Conservation (phyloP, 2,888 invertebrate species). For the Acronicta leporina region DNA sequence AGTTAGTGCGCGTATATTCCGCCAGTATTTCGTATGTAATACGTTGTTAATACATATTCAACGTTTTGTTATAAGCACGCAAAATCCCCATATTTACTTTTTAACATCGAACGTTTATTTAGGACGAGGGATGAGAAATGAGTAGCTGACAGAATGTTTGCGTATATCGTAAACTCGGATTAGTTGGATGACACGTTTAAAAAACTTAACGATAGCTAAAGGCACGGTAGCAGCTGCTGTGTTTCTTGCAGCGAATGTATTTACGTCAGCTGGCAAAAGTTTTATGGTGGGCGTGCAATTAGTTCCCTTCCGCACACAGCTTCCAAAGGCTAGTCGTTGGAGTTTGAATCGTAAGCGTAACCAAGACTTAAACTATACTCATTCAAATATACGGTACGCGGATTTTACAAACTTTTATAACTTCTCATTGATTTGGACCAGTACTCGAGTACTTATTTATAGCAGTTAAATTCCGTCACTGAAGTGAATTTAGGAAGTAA, state of each 20-base stretch:
- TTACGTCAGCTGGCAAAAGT: conserved; percentile 76
- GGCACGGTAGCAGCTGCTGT: conserved; percentile 32
- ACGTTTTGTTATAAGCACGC: conserved; percentile 45
- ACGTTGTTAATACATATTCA: conserved; percentile 71
- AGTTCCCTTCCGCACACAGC: conserved; percentile 73
- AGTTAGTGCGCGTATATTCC: conserved; percentile 56
- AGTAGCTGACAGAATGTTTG: conserved; percentile 26
- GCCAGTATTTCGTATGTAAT: conserved; percentile 50
- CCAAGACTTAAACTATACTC: conserved; percentile 57
- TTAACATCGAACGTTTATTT: conserved; percentile 38
- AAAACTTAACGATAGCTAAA: conserved; percentile 37
- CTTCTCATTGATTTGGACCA: conserved; percentile 1
- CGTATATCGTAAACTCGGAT: conserved; percentile 17
- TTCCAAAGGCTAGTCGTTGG: conserved; percentile 64
- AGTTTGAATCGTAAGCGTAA: conserved; percentile 65
- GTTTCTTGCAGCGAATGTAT: conserved; percentile 67
- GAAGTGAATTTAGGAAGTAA: too few relatives aligned
- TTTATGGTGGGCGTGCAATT: conserved; percentile 78
- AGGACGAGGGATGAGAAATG: conserved; percentile 24
- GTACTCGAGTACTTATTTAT: too few relatives aligned
- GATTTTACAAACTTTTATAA: conserved; percentile 7
- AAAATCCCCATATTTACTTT: conserved; percentile 42
- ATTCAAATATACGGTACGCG: conserved; percentile 14
- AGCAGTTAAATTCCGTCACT: too few relatives aligned
- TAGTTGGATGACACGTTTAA: conserved; percentile 39